Percentiles rank a stretch among this genome's conserved stretches.
Conservation (phyloP, 2,797 vertebrate genomes). For the Hippoglossus hippoglossus region DNA sequence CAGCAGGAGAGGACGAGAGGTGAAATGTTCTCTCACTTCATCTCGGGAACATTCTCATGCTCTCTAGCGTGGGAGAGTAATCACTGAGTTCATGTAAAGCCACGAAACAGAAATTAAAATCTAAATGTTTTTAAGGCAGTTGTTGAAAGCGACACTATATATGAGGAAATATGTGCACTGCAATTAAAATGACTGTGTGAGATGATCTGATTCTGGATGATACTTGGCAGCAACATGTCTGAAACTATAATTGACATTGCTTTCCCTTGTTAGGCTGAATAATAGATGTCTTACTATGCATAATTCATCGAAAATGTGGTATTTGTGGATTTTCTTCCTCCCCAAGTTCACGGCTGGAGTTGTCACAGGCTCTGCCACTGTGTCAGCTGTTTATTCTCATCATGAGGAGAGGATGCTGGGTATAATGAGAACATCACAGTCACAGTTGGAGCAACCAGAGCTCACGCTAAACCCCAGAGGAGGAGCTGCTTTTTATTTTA, state of each 20-base stretch:
- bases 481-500: background rate
- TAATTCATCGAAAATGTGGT: slow-evolving; percentile 69
- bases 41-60: background rate
- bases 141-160: background rate
- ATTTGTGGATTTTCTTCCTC: slow-evolving; percentile 40
- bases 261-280: slow-evolving; percentile 69
- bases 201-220: slow-evolving; percentile 32
- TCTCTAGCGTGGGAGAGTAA: background rate
- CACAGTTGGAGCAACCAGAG: slow-evolving; percentile 31
- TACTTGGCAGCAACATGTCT: slow-evolving; percentile 48
- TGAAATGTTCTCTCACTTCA: slow-evolving; percentile 27
- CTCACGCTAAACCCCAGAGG: background rate
- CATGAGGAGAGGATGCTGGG: slow-evolving; percentile 42
- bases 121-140: slow-evolving; percentile 6
- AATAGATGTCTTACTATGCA: slow-evolving; percentile 60
- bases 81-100: background rate
- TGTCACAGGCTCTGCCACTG: slow-evolving; percentile 18
- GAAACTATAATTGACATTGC: slow-evolving; percentile 57
- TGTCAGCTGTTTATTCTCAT: slow-evolving; percentile 42
- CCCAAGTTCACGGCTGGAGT: slow-evolving; percentile 36
- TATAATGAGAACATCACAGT: slow-evolving; percentile 45
- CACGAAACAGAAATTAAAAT: background rate
- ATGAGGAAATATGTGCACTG: slow-evolving; percentile 10
- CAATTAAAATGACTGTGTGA: slow-evolving; percentile 21
- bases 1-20: slow-evolving; percentile 11